Evolutionary conservation across 2,888 invertebrate genomes (phyloP), one percentile per base, ranked within the genome.

Genomic region (Scaeva pyrastri): DNA sequence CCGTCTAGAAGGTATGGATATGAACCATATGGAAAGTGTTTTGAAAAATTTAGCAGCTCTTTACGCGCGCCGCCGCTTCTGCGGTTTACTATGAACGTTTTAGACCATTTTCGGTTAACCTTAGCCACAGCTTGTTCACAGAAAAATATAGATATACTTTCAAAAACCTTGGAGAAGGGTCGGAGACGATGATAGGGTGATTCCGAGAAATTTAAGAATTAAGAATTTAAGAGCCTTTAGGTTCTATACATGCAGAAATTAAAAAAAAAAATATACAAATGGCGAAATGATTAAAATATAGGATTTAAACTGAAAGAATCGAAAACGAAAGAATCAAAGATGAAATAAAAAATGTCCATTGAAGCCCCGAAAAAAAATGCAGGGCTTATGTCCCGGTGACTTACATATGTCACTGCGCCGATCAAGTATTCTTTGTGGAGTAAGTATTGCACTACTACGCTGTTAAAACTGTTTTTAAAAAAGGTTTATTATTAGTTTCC

Each of bases 41-140:
- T 88, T 92, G 11, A 88, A 88, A 48, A 91, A 91, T 77, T 55
- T 92, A 77, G 91, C 91, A 0, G 90, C 91, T 21, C 90, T 91
- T 71, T 92, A 92, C n/a, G n/a, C n/a, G n/a, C n/a, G n/a, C n/a
- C 89, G 92, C 92, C 0, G 91, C 91, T 5, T 92, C 92, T 0
- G 91, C 91, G 8, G 74, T 74, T 2, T 41, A 52, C 16, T 16
- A 3, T 41, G 74, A 74, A 41, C 58, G 52, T n/a, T 60, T 52
- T 11, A 58, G 86, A 55, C 60, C 79, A 11, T 55, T 80, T 50
- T 83, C 70, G 55, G 52, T 48, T 21, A 43, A 52, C 0, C n/a
- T 68, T 0, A 23, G n/a, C n/a, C 36, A 68, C 39, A 68, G 68
- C 21, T 23, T 68, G 14, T 52, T 39, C 2, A 31, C n/a, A 11